phyloP scores from a whole-genome alignment of 92 coral and sea anemone genomes.

The Isaurus tuberculatus region DNA sequence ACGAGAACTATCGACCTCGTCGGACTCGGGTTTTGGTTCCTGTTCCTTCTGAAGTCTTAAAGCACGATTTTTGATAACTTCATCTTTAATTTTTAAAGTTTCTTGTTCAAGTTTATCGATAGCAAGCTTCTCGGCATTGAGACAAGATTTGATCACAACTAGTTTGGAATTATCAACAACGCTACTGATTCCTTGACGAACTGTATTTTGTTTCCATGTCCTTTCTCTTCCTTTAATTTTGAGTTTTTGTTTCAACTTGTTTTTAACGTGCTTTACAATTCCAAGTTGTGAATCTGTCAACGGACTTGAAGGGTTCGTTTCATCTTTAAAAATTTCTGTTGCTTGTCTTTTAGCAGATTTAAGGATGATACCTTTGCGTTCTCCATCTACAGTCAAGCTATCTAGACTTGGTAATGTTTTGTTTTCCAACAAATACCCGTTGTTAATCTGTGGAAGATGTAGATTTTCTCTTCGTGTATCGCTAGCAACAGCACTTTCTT shows the following conservation, averaged over 20 bases:
- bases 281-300: slow-evolving; percentile 63
- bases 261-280: slow-evolving; percentile 66
- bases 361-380: background rate
- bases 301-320: slow-evolving; percentile 10
- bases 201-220: slow-evolving; percentile 52
- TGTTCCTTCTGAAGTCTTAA: slow-evolving; percentile 49
- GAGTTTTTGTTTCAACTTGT: slow-evolving; percentile 74
- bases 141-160: slow-evolving; percentile 64
- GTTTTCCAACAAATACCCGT: slow-evolving; percentile 24
- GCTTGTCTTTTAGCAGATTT: background rate
- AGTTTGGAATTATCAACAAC: slow-evolving; percentile 63
- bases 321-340: background rate
- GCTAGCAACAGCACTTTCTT: background rate
- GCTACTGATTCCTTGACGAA: slow-evolving; percentile 63
- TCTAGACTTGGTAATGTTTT: slow-evolving; percentile 1
- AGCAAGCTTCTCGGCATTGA: slow-evolving; percentile 70
- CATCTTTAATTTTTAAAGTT: slow-evolving; percentile 71
- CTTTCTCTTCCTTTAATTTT: slow-evolving; percentile 61
- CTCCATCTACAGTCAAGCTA: slow-evolving; percentile 1
- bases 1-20: slow-evolving; percentile 8
- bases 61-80: slow-evolving; percentile 62
- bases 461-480: background rate
- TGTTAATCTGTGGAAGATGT: background rate
- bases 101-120: slow-evolving; percentile 65
- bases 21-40: background rate